Base-by-base conservation (phyloP, 2,888 invertebrate species). In the Aspidapion aeneum region DNA sequence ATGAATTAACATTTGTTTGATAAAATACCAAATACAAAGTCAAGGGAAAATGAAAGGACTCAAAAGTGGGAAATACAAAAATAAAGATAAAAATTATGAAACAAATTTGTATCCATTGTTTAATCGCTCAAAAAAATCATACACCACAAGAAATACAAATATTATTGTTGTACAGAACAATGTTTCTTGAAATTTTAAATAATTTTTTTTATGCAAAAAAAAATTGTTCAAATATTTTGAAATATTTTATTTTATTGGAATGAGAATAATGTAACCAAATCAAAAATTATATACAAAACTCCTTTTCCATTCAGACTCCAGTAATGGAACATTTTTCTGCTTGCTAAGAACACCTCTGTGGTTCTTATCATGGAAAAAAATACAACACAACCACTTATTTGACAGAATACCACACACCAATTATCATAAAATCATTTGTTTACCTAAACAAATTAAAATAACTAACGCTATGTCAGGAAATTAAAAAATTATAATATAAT, bases 21-120 rank as follows among this genome's bases (percentile, higher is more conserved):
- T n/a, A n/a, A n/a, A n/a, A n/a, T n/a, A n/a, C n/a, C n/a, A n/a
- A n/a, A n/a, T n/a, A n/a, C n/a, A n/a, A n/a, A n/a, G n/a, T n/a
- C n/a, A n/a, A n/a, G n/a, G n/a, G n/a, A n/a, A n/a, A n/a, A n/a
- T n/a, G n/a, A n/a, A n/a, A n/a, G n/a, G n/a, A n/a, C n/a, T n/a
- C n/a, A n/a, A n/a, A n/a, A n/a, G n/a, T n/a, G n/a, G n/a, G n/a
- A n/a, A n/a, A n/a, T 54, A 16, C 55, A 54, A 16, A 9, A 54
- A n/a, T 16, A 12, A 54, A 16, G 17, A 9, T 12, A 9, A 9
- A 9, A 54, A 74, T 75, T 78, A 78, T 75, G 77, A 79, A 79
- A 79, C 77, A 78, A n/a, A 79, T 77, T 76, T 79, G 77, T 78
- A 79, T 79, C 77, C 78, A 79, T 77, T 75, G 74, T 78, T 79